A percentile compares a stretch with the other conserved stretches of the same genome.
These are phyloP conservation scores for Linnaemya vulpina DNA, from an alignment of 2,888 invertebrate genomes.

Conservation along the genomic window DNA sequence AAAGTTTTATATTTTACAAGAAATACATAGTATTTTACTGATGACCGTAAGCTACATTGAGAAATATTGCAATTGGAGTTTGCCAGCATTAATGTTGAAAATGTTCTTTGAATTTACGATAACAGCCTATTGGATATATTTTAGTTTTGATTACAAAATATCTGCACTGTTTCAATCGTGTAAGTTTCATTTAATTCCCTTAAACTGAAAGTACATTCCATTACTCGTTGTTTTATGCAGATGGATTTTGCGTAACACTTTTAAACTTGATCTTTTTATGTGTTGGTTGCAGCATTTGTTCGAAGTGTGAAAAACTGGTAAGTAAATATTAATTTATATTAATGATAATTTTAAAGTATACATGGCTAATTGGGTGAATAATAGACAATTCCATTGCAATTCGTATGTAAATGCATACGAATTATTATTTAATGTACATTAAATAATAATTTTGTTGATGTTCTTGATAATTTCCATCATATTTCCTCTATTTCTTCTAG, in stretches of 20 bases:
- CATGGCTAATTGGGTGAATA: no score
- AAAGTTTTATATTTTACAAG: constrained; percentile 67
- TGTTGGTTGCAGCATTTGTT: constrained; percentile 75
- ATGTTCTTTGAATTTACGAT: constrained; percentile 74
- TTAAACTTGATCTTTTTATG: constrained; percentile 61
- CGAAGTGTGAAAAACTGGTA: constrained; percentile 73
- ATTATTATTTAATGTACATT: no score
- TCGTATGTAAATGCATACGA: no score
- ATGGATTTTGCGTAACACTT: constrained; percentile 42
- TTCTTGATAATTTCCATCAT: no score
- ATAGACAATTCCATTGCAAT: no score
- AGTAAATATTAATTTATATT: constrained; percentile 16
- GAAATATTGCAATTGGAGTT: constrained; percentile 74
- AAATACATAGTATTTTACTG: constrained; percentile 76
- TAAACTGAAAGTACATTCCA: background rate
- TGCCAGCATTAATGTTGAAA: constrained; percentile 74
- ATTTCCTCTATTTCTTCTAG: no score
- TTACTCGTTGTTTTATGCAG: constrained; percentile 23
- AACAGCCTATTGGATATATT: constrained; percentile 76
- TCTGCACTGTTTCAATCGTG: constrained; percentile 52
- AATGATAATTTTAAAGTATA: no score
- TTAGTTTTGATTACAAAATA: constrained; percentile 62
- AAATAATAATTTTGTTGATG: no score
- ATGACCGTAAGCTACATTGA: constrained; percentile 73
- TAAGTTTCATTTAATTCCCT: constrained; percentile 26